Evolutionary conservation across 2,113 vertebrate species (phyloP).

Genomic region (Urocolius indicus): DNA sequence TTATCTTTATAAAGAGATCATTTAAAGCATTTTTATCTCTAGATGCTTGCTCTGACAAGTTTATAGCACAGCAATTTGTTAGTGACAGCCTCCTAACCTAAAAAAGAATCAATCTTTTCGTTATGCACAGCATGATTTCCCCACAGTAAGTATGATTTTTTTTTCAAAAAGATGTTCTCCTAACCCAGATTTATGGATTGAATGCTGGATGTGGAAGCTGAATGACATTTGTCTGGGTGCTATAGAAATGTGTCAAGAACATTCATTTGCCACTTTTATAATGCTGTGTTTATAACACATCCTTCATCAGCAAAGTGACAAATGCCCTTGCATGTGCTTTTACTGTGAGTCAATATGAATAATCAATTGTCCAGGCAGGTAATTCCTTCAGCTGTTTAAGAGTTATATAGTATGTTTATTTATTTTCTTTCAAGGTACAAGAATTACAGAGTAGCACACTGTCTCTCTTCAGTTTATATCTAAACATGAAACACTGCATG

Average conservation of each 20-base stretch:
- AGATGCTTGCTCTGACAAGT: conserved; percentile 6
- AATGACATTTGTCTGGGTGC: conserved; percentile 10
- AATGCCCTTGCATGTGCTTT: neutral
- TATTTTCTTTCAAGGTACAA: neutral
- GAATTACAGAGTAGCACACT: neutral
- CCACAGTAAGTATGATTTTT: neutral
- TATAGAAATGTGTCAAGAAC: conserved; percentile 9
- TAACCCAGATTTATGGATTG: conserved; percentile 10
- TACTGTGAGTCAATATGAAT: neutral
- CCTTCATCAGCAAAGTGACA: neutral
- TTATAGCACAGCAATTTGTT: conserved; percentile 4
- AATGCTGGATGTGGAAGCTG: neutral
- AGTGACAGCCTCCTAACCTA: conserved; percentile 2
- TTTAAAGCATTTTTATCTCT: conserved; percentile 4
- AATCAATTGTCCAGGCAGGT: conserved; percentile 14
- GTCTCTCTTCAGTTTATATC: neutral
- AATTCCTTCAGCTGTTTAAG: neutral
- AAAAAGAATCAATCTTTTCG: neutral
- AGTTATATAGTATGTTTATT: neutral
- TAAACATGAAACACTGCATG: neutral
- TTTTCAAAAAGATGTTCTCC: neutral
- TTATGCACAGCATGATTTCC: neutral
- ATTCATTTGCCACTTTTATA: neutral
- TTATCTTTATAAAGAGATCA: neutral
- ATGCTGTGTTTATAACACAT: neutral